These are phyloP conservation scores for Musca domestica DNA, from an alignment of 1,140 invertebrate species.

Conservation along the genomic window DNA sequence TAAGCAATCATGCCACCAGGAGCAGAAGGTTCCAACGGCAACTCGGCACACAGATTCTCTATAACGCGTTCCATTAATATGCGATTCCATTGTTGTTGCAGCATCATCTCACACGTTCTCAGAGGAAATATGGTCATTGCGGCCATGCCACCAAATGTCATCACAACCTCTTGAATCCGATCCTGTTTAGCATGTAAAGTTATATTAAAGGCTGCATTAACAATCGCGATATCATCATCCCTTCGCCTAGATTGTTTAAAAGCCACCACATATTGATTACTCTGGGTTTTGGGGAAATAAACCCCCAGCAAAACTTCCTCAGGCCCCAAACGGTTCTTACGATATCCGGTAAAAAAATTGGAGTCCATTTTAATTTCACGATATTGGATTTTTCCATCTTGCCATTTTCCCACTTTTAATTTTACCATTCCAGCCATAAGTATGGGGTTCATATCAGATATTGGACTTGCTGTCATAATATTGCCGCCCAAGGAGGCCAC, in stretches of 20 bases:
- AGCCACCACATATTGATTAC: conserved; percentile 76
- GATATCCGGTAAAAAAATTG: conserved; percentile 80
- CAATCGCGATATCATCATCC: conserved; percentile 93
- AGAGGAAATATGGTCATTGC: conserved; percentile 73
- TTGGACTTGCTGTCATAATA: conserved; percentile 89
- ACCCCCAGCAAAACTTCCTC: conserved; percentile 78
- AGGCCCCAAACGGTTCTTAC: conserved; percentile 68
- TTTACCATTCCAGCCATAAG: conserved; percentile 71
- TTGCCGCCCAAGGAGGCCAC: conserved; percentile 79
- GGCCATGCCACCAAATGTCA: conserved; percentile 86
- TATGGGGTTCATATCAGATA: conserved; percentile 90
- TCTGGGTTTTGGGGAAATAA: conserved; percentile 57
- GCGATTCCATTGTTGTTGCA: conserved; percentile 70
- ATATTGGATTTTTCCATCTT: conserved; percentile 57
- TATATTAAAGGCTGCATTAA: conserved; percentile 77
- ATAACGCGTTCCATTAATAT: conserved; percentile 64
- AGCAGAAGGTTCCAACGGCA: conserved; percentile 69
- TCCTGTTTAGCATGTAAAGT: conserved; percentile 57
- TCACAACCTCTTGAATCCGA: conserved; percentile 60
- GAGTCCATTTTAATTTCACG: conserved; percentile 71
- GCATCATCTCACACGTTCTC: conserved; percentile 63
- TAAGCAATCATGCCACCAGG: conserved; percentile 87
- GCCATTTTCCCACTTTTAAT: conserved; percentile 57
- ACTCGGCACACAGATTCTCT: conserved; percentile 65
- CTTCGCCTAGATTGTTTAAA: conserved; percentile 86